phyloP scores from a whole-genome alignment of 1,140 invertebrate species.

The Orchestia grillus region DNA sequence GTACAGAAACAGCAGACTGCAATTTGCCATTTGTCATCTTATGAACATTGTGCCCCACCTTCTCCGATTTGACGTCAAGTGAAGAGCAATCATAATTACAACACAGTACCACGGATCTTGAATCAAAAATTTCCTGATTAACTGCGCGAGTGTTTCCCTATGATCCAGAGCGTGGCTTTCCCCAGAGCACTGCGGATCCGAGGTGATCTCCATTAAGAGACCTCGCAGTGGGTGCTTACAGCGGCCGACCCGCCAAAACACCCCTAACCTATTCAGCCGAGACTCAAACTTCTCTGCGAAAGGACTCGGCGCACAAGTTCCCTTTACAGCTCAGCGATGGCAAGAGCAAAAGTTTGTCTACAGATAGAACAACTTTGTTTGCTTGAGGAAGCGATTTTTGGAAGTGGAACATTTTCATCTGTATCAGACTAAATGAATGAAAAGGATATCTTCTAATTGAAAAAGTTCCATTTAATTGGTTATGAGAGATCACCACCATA shows the following conservation, averaged over 20 bases:
- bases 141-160: neutral
- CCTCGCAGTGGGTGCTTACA: neutral
- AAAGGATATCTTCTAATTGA: neutral
- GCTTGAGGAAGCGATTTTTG: neutral
- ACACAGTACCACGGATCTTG: neutral
- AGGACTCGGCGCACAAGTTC: neutral
- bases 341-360: neutral
- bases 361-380: constrained; percentile 1
- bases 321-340: constrained; percentile 5
- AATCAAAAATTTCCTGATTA: neutral
- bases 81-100: neutral
- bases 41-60: neutral
- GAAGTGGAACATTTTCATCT: neutral
- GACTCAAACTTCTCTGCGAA: neutral
- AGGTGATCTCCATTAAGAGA: neutral
- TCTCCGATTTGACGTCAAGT: neutral
- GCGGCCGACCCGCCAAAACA: neutral
- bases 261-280: neutral
- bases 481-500: neutral
- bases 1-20: neutral
- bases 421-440: neutral
- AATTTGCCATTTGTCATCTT: neutral
- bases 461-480: neutral
- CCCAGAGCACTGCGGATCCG: neutral
- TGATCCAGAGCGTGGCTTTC: neutral